Evolutionary conservation across 2,113 vertebrate species (phyloP).

Genomic region (Peromyscus leucopus): DNA sequence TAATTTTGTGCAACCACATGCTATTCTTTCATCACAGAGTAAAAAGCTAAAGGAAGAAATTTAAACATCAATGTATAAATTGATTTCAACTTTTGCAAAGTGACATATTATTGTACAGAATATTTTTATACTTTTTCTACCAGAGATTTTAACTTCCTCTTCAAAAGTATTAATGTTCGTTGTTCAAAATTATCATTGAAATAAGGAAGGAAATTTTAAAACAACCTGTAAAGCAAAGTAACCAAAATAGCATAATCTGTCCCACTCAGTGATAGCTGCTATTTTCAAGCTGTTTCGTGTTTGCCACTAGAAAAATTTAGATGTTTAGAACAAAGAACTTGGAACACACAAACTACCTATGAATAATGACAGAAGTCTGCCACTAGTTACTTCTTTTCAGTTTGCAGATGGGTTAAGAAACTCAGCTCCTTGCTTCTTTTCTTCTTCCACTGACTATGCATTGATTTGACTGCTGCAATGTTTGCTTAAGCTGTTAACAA

Average conservation of each 20-base stretch:
- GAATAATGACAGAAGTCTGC: conserved; percentile 41
- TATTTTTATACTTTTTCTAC: conserved; percentile 33
- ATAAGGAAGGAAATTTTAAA: conserved; percentile 2
- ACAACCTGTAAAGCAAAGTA: conserved; percentile 21
- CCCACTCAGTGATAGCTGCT: conserved; percentile 32
- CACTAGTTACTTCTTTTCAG: conserved; percentile 62
- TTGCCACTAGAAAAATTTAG: conserved; percentile 56
- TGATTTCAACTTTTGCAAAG: conserved; percentile 10
- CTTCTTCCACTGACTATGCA: conserved; percentile 22
- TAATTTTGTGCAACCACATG: conserved; percentile 8
- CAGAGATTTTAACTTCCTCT: background rate
- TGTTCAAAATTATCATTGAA: conserved; percentile 48
- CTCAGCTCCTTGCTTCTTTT: conserved; percentile 42
- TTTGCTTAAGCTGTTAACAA: conserved; percentile 53
- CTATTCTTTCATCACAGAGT: conserved; percentile 19
- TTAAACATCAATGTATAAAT: conserved; percentile 30
- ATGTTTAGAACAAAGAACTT: conserved; percentile 12
- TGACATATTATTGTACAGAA: conserved; percentile 37
- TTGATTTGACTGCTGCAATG: conserved; percentile 52
- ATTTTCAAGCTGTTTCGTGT: conserved; percentile 29
- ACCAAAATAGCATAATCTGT: conserved; percentile 35
- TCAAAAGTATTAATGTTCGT: conserved; percentile 15
- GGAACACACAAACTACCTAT: background rate
- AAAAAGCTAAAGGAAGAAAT: conserved; percentile 46
- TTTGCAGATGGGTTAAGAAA: conserved; percentile 63